Evolutionary conservation across 2,113 vertebrate genomes (phyloP).

Genomic region (Etia nguti): DNA sequence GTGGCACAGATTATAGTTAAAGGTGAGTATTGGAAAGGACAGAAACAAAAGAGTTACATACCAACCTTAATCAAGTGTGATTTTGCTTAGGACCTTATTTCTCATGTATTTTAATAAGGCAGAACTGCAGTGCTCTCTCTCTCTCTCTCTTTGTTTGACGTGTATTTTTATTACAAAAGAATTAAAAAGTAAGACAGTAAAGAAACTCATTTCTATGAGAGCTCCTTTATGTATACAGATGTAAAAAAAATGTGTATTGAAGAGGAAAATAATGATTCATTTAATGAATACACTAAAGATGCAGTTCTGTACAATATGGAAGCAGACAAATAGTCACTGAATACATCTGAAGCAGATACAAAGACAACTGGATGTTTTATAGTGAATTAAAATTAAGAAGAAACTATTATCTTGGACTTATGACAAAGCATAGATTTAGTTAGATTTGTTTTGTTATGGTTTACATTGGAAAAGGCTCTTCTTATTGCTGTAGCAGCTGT

Average conservation of each 20-base stretch:
- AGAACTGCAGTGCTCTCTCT: not conserved
- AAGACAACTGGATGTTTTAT: not conserved
- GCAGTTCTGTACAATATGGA: not conserved
- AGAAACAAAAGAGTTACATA: not conserved
- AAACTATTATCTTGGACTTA: not conserved
- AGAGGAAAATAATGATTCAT: not conserved
- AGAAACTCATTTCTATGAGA: not conserved
- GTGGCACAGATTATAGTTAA: conserved; percentile 97
- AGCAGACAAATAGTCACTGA: not conserved
- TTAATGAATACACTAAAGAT: not conserved
- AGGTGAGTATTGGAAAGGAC: conserved; percentile 71
- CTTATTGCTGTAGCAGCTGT: not conserved
- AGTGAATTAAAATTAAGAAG: not conserved
- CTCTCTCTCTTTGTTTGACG: not conserved
- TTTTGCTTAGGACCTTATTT: not conserved
- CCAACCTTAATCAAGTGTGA: not conserved
- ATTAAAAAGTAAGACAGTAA: not conserved
- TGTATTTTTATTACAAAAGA: not conserved
- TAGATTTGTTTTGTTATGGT: not conserved
- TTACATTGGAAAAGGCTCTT: not conserved
- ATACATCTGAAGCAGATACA: not conserved
- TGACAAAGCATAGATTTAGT: not conserved
- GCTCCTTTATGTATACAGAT: not conserved
- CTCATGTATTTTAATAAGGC: not conserved
- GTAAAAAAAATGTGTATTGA: not conserved